Base-by-base conservation (phyloP, 2,888 invertebrate species). In the Philereme transversata region DNA sequence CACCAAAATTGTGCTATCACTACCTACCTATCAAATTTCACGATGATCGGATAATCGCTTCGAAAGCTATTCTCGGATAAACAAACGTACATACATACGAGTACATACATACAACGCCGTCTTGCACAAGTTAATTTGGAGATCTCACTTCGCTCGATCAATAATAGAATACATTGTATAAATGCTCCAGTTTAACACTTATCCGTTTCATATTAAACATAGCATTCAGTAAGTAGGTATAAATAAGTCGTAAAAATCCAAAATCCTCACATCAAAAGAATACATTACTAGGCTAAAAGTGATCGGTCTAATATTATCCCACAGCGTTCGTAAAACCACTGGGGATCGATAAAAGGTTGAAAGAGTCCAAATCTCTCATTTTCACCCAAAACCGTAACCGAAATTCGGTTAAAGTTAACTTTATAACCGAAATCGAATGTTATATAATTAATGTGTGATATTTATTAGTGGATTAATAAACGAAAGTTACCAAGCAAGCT, bases 191-290 rank as follows among this genome's bases (percentile, higher is more conserved):
- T 40, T 7, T 51, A n/a, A 38, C 50, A 45, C 6, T 22, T 0
- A 22, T 1, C 43, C 38, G 38, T 10, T 45, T 38, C 50, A 45
- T 51, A 56, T 50, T 46, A 9, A 40, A 8, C 5, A 40, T 40
- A 40, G 40, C 4, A 7, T 47, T n/a, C 8, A 47, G 33, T 9
- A 4, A 34, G 4, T 9, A 9, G 36, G 48, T 53, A 49, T 22
- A 48, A 46, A 51, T 60, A 51, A 51, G 51, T 55, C 55, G 60
- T 60, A 54, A 54, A 58, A 53, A 35, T 51, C 11, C 10, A 51
- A 55, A 60, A 60, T 56, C 55, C 48, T 48, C 47, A 60, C 55
- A 60, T 60, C 60, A 60, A 60, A 56, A 40, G 53, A 60, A 55
- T 60, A 46, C 43, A 51, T 55, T 60, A 55, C 54, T 55, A 55